Conservation (phyloP, 2,888 invertebrate genomes). For the Oligia latruncula region DNA sequence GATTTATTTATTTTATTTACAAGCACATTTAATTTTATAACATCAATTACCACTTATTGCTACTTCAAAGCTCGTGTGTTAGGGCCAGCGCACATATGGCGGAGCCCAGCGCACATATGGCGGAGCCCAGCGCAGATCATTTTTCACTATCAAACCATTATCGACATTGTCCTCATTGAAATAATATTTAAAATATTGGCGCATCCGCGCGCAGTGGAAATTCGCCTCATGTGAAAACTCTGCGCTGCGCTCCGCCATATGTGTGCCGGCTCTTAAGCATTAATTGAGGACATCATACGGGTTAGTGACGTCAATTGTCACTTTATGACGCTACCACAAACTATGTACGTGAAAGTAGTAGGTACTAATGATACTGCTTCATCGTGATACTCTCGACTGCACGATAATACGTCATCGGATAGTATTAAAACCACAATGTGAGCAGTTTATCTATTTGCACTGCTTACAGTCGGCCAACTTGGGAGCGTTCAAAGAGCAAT, state of each 20-base stretch:
- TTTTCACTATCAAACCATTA: too few relatives aligned
- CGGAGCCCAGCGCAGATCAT: too few relatives aligned
- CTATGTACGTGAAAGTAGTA: slow-evolving; percentile 43
- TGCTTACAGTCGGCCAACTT: background rate
- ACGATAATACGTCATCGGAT: background rate
- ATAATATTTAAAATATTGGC: too few relatives aligned
- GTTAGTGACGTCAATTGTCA: slow-evolving; percentile 49
- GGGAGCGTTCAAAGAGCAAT: background rate
- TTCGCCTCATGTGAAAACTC: too few relatives aligned
- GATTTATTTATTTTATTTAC: slow-evolving; percentile 17
- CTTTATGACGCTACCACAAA: slow-evolving; percentile 30
- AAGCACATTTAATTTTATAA: background rate
- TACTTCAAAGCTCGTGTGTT: slow-evolving; percentile 39
- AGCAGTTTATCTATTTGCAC: background rate
- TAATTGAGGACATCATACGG: slow-evolving; percentile 6
- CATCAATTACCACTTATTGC: background rate
- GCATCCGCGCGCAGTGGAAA: too few relatives aligned
- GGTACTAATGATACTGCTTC: slow-evolving; percentile 1
- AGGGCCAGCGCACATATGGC: too few relatives aligned
- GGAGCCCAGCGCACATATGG: too few relatives aligned
- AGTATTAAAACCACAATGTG: background rate
- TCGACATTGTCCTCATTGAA: too few relatives aligned
- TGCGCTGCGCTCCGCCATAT: too few relatives aligned
- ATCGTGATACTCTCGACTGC: background rate
- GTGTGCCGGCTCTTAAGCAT: slow-evolving; percentile 25